These are phyloP conservation scores for Eidolon helvum DNA, from an alignment of 2,113 vertebrate species.

Conservation along the genomic window DNA sequence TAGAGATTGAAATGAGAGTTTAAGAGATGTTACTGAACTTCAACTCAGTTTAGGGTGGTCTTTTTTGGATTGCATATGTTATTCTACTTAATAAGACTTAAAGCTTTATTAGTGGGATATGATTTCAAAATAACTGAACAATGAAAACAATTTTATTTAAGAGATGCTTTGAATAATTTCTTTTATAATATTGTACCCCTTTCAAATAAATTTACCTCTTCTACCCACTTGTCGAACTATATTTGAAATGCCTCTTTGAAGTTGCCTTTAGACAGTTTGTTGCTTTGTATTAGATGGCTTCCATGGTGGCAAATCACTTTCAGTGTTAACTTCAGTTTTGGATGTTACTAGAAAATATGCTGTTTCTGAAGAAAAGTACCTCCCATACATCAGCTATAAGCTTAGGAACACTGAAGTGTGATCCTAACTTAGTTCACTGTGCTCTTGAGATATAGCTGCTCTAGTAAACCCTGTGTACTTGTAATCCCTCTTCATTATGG, in stretches of 20 bases:
- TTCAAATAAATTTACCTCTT: background rate
- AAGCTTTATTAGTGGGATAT: background rate
- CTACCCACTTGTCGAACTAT: background rate
- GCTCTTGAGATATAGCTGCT: background rate
- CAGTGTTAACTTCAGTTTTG: background rate
- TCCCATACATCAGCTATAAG: background rate
- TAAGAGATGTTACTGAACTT: background rate
- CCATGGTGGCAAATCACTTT: background rate
- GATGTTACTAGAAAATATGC: background rate
- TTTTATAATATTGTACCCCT: background rate
- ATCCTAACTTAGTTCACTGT: background rate
- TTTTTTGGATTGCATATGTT: background rate
- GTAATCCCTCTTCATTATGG: background rate
- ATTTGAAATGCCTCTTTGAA: background rate
- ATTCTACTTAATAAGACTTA: background rate
- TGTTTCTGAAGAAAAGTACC: background rate
- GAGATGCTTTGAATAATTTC: background rate
- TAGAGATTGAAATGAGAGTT: background rate
- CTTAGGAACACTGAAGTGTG: background rate
- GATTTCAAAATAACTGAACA: background rate
- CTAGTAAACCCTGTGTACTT: background rate
- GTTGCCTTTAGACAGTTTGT: background rate
- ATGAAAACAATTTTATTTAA: background rate
- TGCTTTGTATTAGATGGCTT: background rate
- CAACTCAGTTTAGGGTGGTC: background rate